Evolutionary conservation across 2,797 vertebrate species (phyloP), one percentile per base, ranked within the genome.

Genomic region (Champsocephalus esox): DNA sequence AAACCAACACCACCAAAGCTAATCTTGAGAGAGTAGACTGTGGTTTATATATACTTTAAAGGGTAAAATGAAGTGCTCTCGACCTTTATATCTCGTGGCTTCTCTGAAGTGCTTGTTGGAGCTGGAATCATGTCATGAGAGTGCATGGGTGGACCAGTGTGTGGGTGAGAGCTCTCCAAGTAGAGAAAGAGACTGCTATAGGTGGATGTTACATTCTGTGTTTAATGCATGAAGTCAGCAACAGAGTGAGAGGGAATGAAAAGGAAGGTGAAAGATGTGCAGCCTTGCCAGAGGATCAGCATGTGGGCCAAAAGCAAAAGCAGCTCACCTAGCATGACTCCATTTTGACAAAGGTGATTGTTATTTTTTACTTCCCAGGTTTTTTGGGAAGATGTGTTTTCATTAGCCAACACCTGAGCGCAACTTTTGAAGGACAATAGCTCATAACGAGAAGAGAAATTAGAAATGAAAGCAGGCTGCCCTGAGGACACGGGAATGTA

Each of bases 121-220:
- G 75, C 62, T 66, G 61, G 76, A 84, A 61, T 76, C 77, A 66
- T 79, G 77, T 75, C 69, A 75, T 9, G 68, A 56, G 74, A 83
- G 75, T 67, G 76, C 52, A 85, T 64, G 63, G 75, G 80, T 79
- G 83, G 87, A 79, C 59, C 70, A 48, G 82, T 60, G 50, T 75
- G 87, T 85, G 87, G 89, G 88, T 58, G 87, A 86, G 80, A 77
- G 66, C 75, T 64, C 75, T 70, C 69, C 77, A 87, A 88, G 88
- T 88, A 79, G 67, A 89, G 72, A 88, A 72, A 82, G 66, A 85
- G 70, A 87, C 69, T 74, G 69, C 77, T 66, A 70, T 91, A 84
- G 87, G 90, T 82, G 89, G 87, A 91, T 88, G 91, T 88, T 91
- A 87, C 89, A 88, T 80, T 85, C 56, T 76, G 73, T 73, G 77